Evolutionary conservation across 2,797 vertebrate species (phyloP).

Genomic region (Etheostoma nigrum): DNA sequence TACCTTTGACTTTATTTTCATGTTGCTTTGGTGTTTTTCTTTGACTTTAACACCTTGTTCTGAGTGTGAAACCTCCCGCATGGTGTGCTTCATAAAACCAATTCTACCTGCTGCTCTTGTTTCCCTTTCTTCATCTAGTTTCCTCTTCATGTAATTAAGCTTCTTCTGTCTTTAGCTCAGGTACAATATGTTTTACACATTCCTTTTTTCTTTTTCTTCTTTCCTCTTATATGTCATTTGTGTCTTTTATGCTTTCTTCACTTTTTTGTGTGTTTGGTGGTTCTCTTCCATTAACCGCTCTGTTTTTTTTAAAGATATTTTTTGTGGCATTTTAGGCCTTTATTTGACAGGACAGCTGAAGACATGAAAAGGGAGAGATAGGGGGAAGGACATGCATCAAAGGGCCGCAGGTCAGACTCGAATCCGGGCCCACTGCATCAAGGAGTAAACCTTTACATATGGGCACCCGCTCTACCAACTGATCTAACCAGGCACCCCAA

Average conservation of each 20-base stretch:
- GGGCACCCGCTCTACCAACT: no score
- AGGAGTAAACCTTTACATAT: no score
- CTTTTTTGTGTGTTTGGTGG: background rate
- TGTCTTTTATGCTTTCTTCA: background rate
- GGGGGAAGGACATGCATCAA: no score
- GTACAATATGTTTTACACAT: constrained; percentile 17
- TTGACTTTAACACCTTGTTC: constrained; percentile 46
- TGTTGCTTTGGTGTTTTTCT: constrained; percentile 41
- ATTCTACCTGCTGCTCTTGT: constrained; percentile 25
- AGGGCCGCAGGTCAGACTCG: no score
- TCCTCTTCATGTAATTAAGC: constrained; percentile 22
- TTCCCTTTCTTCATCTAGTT: constrained; percentile 23
- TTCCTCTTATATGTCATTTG: background rate
- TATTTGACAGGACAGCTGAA: no score
- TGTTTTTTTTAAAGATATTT: no score
- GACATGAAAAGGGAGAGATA: no score
- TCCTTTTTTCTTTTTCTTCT: background rate
- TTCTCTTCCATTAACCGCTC: background rate
- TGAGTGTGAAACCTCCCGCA: constrained; percentile 51
- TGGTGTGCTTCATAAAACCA: constrained; percentile 54
- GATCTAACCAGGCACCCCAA: no score
- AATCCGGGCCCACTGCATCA: no score
- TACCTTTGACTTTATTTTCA: constrained; percentile 34
- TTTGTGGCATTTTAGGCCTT: no score
- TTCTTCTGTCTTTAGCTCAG: constrained; percentile 15